Base-by-base conservation (phyloP, 2,888 invertebrate species). In the Leistus spinibarbis region DNA sequence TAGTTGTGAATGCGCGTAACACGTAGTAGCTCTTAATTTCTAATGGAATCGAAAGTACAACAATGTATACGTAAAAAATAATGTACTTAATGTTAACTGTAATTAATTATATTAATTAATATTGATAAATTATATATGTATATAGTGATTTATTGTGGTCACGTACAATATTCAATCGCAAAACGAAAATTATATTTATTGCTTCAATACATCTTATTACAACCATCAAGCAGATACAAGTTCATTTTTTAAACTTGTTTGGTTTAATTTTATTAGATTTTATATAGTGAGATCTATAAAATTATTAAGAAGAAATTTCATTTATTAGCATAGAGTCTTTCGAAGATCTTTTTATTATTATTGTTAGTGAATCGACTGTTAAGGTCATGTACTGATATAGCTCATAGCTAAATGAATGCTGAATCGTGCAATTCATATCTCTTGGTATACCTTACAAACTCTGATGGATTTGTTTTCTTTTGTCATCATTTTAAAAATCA, bases 21-120 rank as follows among this genome's bases (percentile, higher is more conserved):
- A 13, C 24, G 74, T 74, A 74, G 74, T 63, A 74, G 74, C 68
- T 68, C 62, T 69, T 75, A 75, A 68, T 75, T 75, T 75, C 64
- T 69, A 69, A 75, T 75, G 75, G 80, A 82, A 85, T 84, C 84
- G 82, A 85, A 82, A 86, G 86, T 85, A 85, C 85, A 85, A 85
- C 82, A 82, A 82, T 82, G 85, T 85, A 85, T 85, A 85, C 84
- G 84, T 82, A 78, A 79, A 40, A 40, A 40, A 82, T 79, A 79
- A 79, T 80, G 80, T 81, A 82, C 80, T 79, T 82, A 80, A 75
- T 75, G 56, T 75, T 75, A 75, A 75, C 60, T 69, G 75, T 75
- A 75, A 75, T 75, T 75, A 75, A 68, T 69, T 69, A 67, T 73
- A 19, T 23, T 66, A 66, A 66, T 64, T 64, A 57, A 24, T 24